Conservation (phyloP, 2,888 invertebrate species). For the Caenorhabditis drosophilae region DNA sequence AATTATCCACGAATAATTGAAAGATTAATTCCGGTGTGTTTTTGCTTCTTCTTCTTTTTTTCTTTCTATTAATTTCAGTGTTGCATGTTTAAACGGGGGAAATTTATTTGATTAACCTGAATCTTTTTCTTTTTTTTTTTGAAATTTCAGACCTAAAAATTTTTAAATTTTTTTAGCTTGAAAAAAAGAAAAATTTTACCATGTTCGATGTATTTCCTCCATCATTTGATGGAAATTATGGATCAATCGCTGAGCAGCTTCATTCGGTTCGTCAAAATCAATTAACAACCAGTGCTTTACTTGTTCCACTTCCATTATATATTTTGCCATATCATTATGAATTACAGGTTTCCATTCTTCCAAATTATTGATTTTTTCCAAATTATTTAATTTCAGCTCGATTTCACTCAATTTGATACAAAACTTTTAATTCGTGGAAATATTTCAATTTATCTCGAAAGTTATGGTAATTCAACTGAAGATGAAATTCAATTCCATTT, state of each 20-base stretch:
- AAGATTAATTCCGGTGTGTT: constrained; percentile 25
- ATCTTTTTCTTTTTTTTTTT: too few species aligned
- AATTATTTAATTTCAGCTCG: constrained; percentile 55
- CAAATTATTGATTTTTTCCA: not conserved
- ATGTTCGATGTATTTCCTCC: constrained; percentile 42
- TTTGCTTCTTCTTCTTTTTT: not conserved
- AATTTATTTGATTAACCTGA: too few species aligned
- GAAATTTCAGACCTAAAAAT: not conserved
- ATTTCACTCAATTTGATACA: constrained; percentile 56
- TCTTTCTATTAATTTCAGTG: too few species aligned
- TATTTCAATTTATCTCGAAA: constrained; percentile 59
- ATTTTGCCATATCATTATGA: constrained; percentile 65
- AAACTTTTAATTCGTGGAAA: constrained; percentile 54
- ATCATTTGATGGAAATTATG: constrained; percentile 12
- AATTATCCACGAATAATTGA: constrained; percentile 19
- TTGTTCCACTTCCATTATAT: constrained; percentile 58
- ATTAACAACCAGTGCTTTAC: constrained; percentile 35
- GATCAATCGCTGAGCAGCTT: constrained; percentile 25
- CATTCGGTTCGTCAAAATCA: constrained; percentile 27
- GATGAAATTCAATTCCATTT: constrained; percentile 64
- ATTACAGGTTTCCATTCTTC: constrained; percentile 44
- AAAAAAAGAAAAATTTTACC: constrained; percentile 41
- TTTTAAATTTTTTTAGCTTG: constrained; percentile 22
- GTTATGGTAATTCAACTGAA: constrained; percentile 63
- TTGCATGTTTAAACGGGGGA: too few species aligned